Percentiles rank a stretch among this genome's conserved stretches.
Conservation (phyloP, 2,113 vertebrate genomes). For the Leucoraja erinaceus region DNA sequence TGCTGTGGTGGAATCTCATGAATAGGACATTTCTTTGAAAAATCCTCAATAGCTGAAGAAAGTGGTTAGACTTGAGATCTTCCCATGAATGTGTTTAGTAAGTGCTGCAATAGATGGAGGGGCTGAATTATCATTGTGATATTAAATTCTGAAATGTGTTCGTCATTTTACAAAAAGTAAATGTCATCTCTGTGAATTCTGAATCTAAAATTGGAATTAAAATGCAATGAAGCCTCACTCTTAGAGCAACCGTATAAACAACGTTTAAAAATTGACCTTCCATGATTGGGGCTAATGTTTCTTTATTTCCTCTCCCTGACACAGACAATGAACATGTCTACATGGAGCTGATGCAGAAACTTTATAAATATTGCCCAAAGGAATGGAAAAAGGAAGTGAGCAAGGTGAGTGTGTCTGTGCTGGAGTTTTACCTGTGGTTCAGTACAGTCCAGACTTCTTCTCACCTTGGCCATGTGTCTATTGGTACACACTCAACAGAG, state of each 20-base stretch:
- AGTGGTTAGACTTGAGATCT: not conserved
- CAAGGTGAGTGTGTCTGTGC: slow-evolving; percentile 65
- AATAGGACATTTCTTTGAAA: not conserved
- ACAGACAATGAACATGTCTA: slow-evolving; percentile 97
- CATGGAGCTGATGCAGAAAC: slow-evolving; percentile 93
- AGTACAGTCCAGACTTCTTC: not conserved
- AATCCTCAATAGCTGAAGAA: not conserved
- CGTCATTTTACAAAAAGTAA: not conserved
- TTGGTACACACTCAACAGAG: not conserved
- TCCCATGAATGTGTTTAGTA: not conserved
- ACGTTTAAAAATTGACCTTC: not conserved
- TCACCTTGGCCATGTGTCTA: not conserved
- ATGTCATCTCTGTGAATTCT: not conserved
- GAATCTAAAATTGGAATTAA: not conserved
- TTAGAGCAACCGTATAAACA: not conserved
- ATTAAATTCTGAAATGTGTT: not conserved
- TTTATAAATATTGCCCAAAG: slow-evolving; percentile 97
- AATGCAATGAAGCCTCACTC: not conserved
- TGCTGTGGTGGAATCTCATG: not conserved
- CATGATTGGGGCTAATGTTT: not conserved
- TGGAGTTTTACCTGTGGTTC: not conserved
- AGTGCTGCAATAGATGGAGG: not conserved
- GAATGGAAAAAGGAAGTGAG: slow-evolving; percentile 98
- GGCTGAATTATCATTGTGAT: not conserved
- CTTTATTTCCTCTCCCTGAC: slow-evolving; percentile 38